Evolutionary conservation across 2,797 vertebrate species (phyloP).

Genomic region (Pseudomugil tenellus): DNA sequence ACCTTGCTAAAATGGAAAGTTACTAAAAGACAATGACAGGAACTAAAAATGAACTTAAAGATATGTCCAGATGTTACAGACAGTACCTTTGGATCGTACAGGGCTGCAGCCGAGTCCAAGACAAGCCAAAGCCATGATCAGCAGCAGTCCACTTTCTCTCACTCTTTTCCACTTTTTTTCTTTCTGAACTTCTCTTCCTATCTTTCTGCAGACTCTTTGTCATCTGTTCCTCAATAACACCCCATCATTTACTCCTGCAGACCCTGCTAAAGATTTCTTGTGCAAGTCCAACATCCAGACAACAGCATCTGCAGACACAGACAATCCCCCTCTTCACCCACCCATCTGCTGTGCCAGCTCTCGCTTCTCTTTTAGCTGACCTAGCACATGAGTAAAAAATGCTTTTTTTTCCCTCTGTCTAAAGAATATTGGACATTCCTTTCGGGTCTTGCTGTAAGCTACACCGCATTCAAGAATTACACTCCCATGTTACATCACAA

Average conservation of each 20-base stretch:
- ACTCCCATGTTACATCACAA: slow-evolving; percentile 5
- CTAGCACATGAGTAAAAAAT: slow-evolving; percentile 22
- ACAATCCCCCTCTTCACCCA: slow-evolving; percentile 50
- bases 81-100: slow-evolving; percentile 70
- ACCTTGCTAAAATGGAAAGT: neutral
- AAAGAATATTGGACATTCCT: neutral
- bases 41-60: slow-evolving; percentile 5
- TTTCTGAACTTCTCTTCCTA: slow-evolving; percentile 26
- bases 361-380: slow-evolving; percentile 45
- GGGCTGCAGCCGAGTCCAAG: slow-evolving; percentile 68
- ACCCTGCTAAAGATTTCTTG: slow-evolving; percentile 48
- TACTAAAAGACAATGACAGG: slow-evolving; percentile 11
- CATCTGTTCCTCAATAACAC: slow-evolving; percentile 37
- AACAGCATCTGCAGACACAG: slow-evolving; percentile 68
- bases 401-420: neutral
- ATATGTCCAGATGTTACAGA: slow-evolving; percentile 21
- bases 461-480: neutral
- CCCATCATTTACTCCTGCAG: slow-evolving; percentile 32
- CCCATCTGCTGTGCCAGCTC: slow-evolving; percentile 61
- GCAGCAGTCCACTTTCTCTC: slow-evolving; percentile 23
- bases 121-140: slow-evolving; percentile 76
- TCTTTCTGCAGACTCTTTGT: slow-evolving; percentile 32
- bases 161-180: slow-evolving; percentile 17
- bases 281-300: slow-evolving; percentile 53
- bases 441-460: neutral